Evolutionary conservation across 1,140 invertebrate species (phyloP).

Genomic region (Drosophila rhopaloa): DNA sequence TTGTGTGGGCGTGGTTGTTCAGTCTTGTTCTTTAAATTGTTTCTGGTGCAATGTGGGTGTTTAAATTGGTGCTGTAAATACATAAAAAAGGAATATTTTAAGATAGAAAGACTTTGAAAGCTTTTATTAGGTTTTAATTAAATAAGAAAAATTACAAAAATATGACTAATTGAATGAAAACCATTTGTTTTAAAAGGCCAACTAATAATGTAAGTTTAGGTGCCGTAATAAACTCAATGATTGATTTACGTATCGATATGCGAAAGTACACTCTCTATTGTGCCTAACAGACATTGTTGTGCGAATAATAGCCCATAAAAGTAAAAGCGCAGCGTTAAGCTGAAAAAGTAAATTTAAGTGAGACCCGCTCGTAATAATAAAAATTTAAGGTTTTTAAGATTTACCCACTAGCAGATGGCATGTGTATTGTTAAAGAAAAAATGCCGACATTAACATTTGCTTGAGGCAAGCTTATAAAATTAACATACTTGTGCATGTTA

Average conservation of each 20-base stretch:
- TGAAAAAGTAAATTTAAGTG: not conserved
- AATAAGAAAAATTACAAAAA: too few species aligned
- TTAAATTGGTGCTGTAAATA: conserved; percentile 16
- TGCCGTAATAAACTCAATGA: too few species aligned
- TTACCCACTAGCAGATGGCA: not conserved
- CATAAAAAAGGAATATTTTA: too few species aligned
- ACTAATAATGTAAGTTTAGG: too few species aligned
- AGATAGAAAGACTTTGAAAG: too few species aligned
- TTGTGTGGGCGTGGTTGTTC: conserved; percentile 38
- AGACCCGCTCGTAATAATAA: not conserved
- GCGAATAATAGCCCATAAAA: not conserved
- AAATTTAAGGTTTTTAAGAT: not conserved
- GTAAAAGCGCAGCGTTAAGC: not conserved
- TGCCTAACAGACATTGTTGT: too few species aligned
- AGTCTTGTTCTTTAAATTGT: conserved; percentile 57
- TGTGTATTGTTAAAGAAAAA: conserved; percentile 3
- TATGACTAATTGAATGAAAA: too few species aligned
- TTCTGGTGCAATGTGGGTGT: conserved; percentile 24
- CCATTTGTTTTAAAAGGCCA: too few species aligned
- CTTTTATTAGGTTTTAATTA: too few species aligned
- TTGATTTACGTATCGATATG: too few species aligned
- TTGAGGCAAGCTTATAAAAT: conserved; percentile 20
- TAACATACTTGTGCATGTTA: conserved; percentile 41
- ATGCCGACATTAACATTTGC: conserved; percentile 29
- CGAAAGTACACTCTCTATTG: too few species aligned